phyloP scores from a whole-genome alignment of 2,888 invertebrate species.

The Idaea straminata region DNA sequence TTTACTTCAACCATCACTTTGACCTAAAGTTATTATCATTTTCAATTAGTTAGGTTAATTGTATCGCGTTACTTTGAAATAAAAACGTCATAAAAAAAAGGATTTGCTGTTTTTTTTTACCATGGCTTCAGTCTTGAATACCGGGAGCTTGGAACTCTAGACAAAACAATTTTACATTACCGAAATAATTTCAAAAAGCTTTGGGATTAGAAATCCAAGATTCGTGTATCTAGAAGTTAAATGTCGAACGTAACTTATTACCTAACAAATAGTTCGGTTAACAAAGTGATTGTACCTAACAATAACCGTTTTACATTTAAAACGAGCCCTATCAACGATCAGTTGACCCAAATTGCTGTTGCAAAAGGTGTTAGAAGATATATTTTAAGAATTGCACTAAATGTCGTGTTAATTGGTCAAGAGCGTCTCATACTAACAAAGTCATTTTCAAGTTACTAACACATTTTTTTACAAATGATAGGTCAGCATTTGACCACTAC shows the following conservation, averaged over 20 bases:
- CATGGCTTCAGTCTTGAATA: no score
- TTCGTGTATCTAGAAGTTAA: background rate
- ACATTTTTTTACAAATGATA: background rate
- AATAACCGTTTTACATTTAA: constrained; percentile 37
- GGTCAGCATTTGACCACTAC: background rate
- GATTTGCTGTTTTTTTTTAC: no score
- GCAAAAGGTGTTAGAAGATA: constrained; percentile 16
- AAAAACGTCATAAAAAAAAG: no score
- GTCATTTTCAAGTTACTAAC: background rate
- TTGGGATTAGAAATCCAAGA: background rate
- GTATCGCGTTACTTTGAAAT: no score
- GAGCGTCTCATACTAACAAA: background rate
- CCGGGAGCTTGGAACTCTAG: no score
- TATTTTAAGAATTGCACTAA: background rate
- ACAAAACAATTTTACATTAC: no score
- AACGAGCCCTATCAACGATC: constrained; percentile 32
- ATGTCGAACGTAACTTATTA: constrained; percentile 27
- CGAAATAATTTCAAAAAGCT: no score
- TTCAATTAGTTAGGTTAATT: background rate
- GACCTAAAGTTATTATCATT: background rate
- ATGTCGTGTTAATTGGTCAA: background rate
- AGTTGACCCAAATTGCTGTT: constrained; percentile 31
- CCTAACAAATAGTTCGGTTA: background rate
- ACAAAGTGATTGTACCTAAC: constrained; percentile 3
- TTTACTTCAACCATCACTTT: background rate